Percentiles rank a stretch among this genome's conserved stretches.
Conservation (phyloP, 2,888 invertebrate genomes). For the Drosophila tripunctata region DNA sequence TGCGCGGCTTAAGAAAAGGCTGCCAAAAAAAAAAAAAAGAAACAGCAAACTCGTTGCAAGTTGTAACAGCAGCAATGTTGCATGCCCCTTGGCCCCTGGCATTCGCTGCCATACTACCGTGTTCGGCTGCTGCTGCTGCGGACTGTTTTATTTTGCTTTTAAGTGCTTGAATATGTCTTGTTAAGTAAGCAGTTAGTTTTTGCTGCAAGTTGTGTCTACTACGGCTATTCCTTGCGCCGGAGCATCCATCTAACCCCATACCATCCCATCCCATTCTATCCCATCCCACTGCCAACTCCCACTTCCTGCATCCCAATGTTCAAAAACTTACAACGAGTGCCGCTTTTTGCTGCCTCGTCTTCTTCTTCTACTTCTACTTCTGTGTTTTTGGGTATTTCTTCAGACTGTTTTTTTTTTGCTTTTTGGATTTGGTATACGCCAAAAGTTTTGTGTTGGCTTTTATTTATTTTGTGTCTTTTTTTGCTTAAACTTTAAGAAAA, state of each 20-base stretch:
- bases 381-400: not conserved
- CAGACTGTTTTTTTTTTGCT: constrained; percentile 10
- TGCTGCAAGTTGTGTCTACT: constrained; percentile 51
- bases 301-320: constrained; percentile 37
- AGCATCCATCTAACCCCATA: not conserved
- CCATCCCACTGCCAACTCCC: too few relatives aligned
- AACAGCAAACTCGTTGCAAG: constrained; percentile 38
- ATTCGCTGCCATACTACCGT: not conserved
- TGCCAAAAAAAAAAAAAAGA: constrained; percentile 11
- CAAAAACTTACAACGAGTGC: constrained; percentile 64
- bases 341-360: constrained; percentile 44
- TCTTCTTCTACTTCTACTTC: constrained; percentile 4
- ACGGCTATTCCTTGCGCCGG: not conserved
- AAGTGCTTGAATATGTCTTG: constrained; percentile 79
- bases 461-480: constrained; percentile 59
- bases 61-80: constrained; percentile 36
- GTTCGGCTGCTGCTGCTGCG: not conserved
- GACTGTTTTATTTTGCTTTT: constrained; percentile 74
- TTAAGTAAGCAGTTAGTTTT: constrained; percentile 80
- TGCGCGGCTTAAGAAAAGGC: constrained; percentile 41
- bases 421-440: constrained; percentile 19
- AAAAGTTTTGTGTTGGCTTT: constrained; percentile 64
- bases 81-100: not conserved
- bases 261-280: not conserved
- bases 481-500: constrained; percentile 61